Evolutionary conservation across 2,797 vertebrate genomes (phyloP).

Genomic region (Sus cebifrons): DNA sequence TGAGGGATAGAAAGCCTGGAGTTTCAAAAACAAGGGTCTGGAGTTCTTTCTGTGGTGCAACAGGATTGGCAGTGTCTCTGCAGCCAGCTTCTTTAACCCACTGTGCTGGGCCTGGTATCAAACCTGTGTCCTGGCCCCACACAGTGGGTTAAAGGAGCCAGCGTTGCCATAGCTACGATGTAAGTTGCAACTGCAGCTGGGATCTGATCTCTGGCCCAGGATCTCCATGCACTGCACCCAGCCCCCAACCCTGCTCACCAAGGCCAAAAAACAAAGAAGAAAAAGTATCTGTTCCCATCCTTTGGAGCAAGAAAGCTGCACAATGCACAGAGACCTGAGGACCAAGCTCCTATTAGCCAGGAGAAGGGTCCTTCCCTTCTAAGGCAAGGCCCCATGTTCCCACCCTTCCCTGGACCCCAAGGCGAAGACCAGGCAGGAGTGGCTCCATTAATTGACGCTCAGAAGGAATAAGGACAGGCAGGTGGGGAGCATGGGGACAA

Average conservation of each 20-base stretch:
- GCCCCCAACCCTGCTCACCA: background rate
- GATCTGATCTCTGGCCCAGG: too few species aligned
- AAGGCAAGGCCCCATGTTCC: background rate
- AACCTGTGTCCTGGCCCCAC: too few species aligned
- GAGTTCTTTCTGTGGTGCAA: too few species aligned
- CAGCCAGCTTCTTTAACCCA: too few species aligned
- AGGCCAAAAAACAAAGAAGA: background rate
- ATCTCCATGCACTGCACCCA: too few species aligned
- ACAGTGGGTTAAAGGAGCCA: too few species aligned
- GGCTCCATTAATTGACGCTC: background rate
- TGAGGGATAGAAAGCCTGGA: background rate
- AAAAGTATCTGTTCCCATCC: background rate
- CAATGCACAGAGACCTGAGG: too few species aligned
- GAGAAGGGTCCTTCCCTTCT: background rate
- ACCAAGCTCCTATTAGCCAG: accelerated
- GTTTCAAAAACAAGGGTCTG: background rate
- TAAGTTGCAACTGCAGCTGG: too few species aligned
- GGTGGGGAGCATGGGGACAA: background rate
- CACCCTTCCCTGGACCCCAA: background rate
- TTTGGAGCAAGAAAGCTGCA: background rate
- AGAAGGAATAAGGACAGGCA: background rate
- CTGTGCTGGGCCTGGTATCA: too few species aligned
- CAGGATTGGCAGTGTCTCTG: too few species aligned
- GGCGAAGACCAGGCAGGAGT: background rate
- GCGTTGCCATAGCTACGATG: too few species aligned